Conservation (phyloP, 2,888 invertebrate genomes). For the Cryptus armator region DNA sequence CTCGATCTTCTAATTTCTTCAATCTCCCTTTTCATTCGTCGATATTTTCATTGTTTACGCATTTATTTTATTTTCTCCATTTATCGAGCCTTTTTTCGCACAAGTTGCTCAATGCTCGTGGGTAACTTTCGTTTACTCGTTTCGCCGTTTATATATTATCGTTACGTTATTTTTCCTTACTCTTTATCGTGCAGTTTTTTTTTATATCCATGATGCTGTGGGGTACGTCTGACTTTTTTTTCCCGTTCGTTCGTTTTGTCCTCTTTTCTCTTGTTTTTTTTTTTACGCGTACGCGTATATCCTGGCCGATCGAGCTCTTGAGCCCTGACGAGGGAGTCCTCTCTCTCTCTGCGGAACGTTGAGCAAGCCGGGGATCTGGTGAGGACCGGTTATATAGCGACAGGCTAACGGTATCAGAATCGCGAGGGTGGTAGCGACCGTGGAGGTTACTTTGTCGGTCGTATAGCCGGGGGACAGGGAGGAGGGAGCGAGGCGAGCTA, state of each 20-base stretch:
- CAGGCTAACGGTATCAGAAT: conserved; percentile 51
- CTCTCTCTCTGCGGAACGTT: conserved; percentile 23
- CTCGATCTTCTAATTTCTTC: conserved; percentile 25
- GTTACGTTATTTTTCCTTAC: background rate
- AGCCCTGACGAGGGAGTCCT: conserved; percentile 21
- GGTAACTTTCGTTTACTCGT: background rate
- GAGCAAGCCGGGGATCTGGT: conserved; percentile 37
- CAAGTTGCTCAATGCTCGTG: conserved; percentile 13
- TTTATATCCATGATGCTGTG: background rate
- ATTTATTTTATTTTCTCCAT: conserved; percentile 1
- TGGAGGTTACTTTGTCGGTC: conserved; percentile 76
- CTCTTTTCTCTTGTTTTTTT: background rate
- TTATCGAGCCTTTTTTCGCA: background rate
- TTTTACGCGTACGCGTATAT: conserved; percentile 12
- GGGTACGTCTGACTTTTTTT: background rate
- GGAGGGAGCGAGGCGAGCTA: conserved; percentile 27
- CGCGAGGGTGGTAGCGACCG: conserved; percentile 67
- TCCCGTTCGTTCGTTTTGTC: background rate
- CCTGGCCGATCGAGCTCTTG: conserved; percentile 13
- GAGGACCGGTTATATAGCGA: conserved; percentile 53
- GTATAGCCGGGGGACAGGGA: conserved; percentile 73
- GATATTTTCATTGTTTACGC: too few relatives aligned
- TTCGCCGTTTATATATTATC: background rate
- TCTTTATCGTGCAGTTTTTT: background rate
- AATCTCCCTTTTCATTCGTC: background rate